A percentile compares a stretch with the other conserved stretches of the same genome.
Conservation (phyloP, 2,797 vertebrate species). For the Mormyrops boulengeri region DNA sequence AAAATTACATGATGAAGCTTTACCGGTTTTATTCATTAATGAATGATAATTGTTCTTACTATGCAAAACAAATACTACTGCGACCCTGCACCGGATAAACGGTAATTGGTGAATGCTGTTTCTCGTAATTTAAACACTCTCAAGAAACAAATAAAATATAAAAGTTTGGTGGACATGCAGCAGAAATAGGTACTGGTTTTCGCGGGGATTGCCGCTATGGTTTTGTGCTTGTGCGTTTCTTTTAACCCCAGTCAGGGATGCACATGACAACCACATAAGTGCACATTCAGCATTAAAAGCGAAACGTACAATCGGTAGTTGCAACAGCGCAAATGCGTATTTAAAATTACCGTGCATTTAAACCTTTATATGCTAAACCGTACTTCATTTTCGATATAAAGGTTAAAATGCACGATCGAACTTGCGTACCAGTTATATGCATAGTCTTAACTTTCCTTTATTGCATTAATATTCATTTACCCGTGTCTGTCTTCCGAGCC, state of each 20-base stretch:
- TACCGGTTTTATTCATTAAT: not conserved
- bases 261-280: not conserved
- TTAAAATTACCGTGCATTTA: no score
- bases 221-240: not conserved
- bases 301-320: no score
- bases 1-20: not conserved
- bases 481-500: constrained; percentile 25
- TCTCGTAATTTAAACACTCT: not conserved
- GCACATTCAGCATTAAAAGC: no score
- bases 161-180: not conserved
- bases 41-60: not conserved
- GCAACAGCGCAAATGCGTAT: no score
- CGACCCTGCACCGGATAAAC: not conserved
- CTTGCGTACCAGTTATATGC: not conserved
- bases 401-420: not conserved
- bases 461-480: not conserved
- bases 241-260: not conserved
- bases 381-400: not conserved
- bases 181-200: not conserved
- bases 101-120: not conserved
- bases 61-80: not conserved
- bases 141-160: not conserved
- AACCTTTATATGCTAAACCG: not conserved
- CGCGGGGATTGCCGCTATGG: not conserved
- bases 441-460: not conserved